Evolutionary conservation across 2,797 vertebrate species (phyloP).

Genomic region (Schizopygopsis pylzovi): DNA sequence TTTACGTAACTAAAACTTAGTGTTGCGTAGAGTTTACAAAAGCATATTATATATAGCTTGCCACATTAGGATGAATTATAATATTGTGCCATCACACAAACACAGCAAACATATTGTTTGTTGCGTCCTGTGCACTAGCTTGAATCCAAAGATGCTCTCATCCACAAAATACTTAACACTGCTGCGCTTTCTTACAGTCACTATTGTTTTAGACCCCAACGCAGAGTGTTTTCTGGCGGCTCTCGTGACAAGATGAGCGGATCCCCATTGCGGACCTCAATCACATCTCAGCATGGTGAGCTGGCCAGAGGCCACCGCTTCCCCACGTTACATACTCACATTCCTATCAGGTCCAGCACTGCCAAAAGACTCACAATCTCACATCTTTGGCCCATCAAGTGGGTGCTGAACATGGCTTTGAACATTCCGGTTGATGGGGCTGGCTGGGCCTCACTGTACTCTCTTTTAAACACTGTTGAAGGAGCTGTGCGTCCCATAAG

Average conservation of each 20-base stretch:
- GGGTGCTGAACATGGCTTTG: neutral
- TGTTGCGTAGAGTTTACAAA: neutral
- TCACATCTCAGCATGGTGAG: conserved; percentile 49
- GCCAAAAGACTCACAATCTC: conserved; percentile 36
- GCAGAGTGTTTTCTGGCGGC: conserved; percentile 71
- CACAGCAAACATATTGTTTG: neutral
- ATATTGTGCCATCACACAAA: neutral
- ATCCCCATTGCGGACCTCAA: conserved; percentile 70
- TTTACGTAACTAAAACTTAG: neutral
- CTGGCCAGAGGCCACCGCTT: conserved; percentile 29
- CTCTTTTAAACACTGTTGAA: neutral
- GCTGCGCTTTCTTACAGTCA: conserved; percentile 34
- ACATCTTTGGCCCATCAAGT: conserved; percentile 10
- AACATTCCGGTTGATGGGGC: neutral
- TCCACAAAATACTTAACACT: conserved; percentile 25
- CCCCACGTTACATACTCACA: conserved; percentile 27
- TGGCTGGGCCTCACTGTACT: conserved; percentile 3
- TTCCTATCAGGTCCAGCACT: conserved; percentile 24
- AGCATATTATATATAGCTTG: conserved; percentile 17
- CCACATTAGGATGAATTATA: neutral
- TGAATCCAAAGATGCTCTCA: neutral
- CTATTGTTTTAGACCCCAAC: conserved; percentile 61
- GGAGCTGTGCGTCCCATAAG: neutral
- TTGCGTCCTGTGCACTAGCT: neutral
- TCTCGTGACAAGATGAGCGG: conserved; percentile 64